Evolutionary conservation across 2,888 invertebrate species (phyloP).

Genomic region (Perdita meconis): DNA sequence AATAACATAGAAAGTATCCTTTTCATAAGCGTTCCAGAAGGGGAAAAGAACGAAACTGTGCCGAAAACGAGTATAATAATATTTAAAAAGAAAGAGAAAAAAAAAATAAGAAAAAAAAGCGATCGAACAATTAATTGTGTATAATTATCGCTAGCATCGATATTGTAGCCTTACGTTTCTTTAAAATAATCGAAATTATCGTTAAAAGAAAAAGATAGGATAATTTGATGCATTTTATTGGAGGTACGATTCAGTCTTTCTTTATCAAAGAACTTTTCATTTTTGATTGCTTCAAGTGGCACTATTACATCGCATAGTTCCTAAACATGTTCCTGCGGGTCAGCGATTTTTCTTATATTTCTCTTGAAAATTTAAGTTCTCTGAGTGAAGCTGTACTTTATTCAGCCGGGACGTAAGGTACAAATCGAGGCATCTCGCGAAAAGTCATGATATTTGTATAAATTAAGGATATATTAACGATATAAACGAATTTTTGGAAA

Average conservation of each 20-base stretch:
- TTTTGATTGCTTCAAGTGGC: not conserved
- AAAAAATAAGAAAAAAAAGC: conserved; percentile 22
- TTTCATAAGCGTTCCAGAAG: conserved; percentile 50
- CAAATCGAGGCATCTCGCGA: conserved; percentile 48
- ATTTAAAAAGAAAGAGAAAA: conserved; percentile 4
- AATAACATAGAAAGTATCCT: conserved; percentile 44
- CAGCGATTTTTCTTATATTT: conserved; percentile 7
- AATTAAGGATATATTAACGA: conserved; percentile 50
- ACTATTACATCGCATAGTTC: conserved; percentile 35
- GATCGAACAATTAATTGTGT: conserved; percentile 49
- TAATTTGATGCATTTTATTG: conserved; percentile 3
- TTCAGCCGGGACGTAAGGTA: conserved; percentile 23
- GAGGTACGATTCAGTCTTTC: not conserved
- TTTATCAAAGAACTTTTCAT: not conserved
- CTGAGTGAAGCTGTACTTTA: not conserved
- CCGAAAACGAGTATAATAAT: conserved; percentile 43
- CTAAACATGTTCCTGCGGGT: conserved; percentile 33
- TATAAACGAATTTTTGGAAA: conserved; percentile 50
- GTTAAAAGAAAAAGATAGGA: not conserved
- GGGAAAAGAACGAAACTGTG: conserved; percentile 48
- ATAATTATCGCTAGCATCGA: conserved; percentile 56
- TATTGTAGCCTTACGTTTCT: conserved; percentile 46
- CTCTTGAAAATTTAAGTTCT: not conserved
- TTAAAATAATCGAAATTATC: not conserved
- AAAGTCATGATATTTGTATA: conserved; percentile 44